These are phyloP conservation scores for Aphelenchoides avenae DNA, from an alignment of 1,140 invertebrate species.

Conservation along the genomic window DNA sequence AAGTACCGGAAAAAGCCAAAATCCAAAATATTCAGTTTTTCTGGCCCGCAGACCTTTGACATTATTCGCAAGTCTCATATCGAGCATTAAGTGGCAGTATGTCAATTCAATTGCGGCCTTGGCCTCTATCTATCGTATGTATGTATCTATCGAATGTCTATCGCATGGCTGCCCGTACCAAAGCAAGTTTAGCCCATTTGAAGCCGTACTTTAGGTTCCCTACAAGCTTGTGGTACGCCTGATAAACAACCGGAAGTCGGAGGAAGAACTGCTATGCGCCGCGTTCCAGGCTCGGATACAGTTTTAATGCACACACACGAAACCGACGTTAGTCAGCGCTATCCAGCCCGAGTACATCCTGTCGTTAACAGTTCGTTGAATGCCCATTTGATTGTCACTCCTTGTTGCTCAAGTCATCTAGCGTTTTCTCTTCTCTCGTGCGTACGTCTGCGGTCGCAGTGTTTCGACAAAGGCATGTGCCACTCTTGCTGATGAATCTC, in stretches of 20 bases:
- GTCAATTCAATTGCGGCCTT: slow-evolving; percentile 7
- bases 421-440: no score
- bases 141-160: slow-evolving; percentile 7
- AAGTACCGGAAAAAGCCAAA: slow-evolving; percentile 6
- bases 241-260: slow-evolving; percentile 22
- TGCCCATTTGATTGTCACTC: no score
- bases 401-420: no score
- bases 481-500: no score
- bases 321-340: no score
- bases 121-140: neutral
- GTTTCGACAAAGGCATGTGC: no score
- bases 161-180: slow-evolving; percentile 7
- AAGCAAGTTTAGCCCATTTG: neutral
- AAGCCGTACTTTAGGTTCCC: slow-evolving; percentile 17
- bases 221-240: slow-evolving; percentile 26
- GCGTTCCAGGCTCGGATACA: slow-evolving; percentile 31
- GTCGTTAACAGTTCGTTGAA: no score
- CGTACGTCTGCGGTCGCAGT: no score
- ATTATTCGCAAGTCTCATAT: slow-evolving; percentile 1
- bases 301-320: no score
- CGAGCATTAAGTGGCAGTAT: slow-evolving; percentile 2
- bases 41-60: no score
- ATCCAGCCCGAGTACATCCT: no score
- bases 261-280: slow-evolving; percentile 29
- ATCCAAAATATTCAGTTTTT: no score